Evolutionary conservation across 2,113 vertebrate genomes (phyloP).

Genomic region (Anoura caudifer): DNA sequence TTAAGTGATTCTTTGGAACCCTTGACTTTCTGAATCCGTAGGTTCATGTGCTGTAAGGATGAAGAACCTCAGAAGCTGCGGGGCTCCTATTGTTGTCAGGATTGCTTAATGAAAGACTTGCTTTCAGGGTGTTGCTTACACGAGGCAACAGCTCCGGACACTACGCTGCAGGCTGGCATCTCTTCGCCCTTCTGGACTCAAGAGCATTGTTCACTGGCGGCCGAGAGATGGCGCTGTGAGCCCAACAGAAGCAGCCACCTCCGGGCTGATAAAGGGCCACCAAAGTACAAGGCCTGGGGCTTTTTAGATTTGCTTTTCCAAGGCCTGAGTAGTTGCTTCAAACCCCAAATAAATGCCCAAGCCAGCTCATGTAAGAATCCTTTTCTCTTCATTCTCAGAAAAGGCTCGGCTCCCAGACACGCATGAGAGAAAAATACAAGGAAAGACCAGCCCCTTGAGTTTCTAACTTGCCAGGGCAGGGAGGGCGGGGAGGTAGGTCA

Average conservation of each 20-base stretch:
- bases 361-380: not conserved
- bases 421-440: not conserved
- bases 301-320: not conserved
- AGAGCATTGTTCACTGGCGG: not conserved
- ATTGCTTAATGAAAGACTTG: rapidly evolving
- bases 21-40: not conserved
- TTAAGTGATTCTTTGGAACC: not conserved
- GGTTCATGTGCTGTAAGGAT: not conserved
- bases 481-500: not conserved
- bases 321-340: not conserved
- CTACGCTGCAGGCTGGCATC: rapidly evolving
- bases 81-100: not conserved
- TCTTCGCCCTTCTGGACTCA: rapidly evolving
- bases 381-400: not conserved
- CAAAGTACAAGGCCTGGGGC: not conserved
- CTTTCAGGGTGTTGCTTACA: not conserved
- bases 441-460: not conserved
- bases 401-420: not conserved
- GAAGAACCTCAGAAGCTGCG: not conserved
- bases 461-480: not conserved
- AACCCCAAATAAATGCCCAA: not conserved
- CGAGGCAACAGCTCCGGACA: rapidly evolving
- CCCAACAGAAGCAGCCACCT: not conserved
- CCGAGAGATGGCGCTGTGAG: constrained; percentile 79
- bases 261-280: rapidly evolving